A percentile compares a stretch with the other conserved stretches of the same genome.
phyloP scores from a whole-genome alignment of 2,113 vertebrate genomes.

The Oreocharis arfaki region DNA sequence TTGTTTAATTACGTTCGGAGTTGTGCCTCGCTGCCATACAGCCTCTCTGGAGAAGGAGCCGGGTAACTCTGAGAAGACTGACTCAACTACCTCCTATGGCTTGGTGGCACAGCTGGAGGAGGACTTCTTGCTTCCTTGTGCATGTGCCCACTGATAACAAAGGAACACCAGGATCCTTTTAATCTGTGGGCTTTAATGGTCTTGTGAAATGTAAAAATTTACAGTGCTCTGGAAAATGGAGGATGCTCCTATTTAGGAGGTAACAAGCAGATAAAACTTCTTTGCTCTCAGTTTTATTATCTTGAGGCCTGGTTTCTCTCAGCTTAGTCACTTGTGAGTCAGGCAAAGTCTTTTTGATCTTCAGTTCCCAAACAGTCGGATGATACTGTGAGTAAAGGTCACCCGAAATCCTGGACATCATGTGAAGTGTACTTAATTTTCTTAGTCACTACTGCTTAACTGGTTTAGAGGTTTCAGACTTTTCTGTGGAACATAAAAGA shows the following conservation, averaged over 20 bases:
- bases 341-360: conserved; percentile 4
- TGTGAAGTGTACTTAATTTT: not conserved
- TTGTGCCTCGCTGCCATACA: not conserved
- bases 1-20: not conserved
- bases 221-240: not conserved
- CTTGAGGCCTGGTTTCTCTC: conserved; percentile 5
- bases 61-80: not conserved
- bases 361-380: not conserved
- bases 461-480: not conserved
- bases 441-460: conserved; percentile 9
- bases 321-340: conserved; percentile 45
- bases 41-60: not conserved
- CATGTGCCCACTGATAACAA: not conserved
- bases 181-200: not conserved
- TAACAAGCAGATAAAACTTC: not conserved
- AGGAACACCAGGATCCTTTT: not conserved
- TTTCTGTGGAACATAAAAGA: not conserved
- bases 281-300: conserved; percentile 6
- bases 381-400: conserved; percentile 16
- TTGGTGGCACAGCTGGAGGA: not conserved
- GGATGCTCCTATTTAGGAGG: not conserved
- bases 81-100: not conserved
- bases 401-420: not conserved
- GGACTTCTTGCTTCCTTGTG: not conserved
- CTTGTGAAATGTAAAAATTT: not conserved